A percentile compares a stretch with the other conserved stretches of the same genome.
phyloP scores from a whole-genome alignment of 1,140 invertebrate genomes.

The Gonioctena quinquepunctata region DNA sequence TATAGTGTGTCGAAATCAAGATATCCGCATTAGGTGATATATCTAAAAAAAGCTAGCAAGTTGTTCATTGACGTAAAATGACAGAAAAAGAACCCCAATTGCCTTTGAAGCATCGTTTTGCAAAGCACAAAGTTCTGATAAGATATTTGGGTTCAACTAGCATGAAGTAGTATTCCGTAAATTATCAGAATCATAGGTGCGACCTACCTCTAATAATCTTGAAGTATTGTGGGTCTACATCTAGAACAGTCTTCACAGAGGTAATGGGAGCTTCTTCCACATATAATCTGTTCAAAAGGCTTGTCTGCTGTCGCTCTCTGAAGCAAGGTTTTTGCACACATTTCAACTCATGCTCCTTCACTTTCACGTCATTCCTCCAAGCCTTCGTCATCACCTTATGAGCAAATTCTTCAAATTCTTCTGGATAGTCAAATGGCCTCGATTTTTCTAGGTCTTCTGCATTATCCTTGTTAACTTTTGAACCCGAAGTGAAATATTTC shows the following conservation, averaged over 20 bases:
- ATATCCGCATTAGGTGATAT: no score
- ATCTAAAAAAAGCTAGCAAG: no score
- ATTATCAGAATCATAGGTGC: no score
- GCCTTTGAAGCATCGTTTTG: no score
- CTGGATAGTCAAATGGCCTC: conserved; percentile 47
- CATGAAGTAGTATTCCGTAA: no score
- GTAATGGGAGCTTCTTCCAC: conserved; percentile 41
- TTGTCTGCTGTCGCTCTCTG: conserved; percentile 34
- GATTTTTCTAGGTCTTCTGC: conserved; percentile 42
- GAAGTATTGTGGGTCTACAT: conserved; percentile 67
- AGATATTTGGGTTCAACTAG: no score
- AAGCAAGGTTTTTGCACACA: conserved; percentile 41
- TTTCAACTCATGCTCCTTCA: conserved; percentile 42
- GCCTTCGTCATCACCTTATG: conserved; percentile 48
- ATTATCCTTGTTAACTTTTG: conserved; percentile 35
- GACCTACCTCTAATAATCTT: conserved; percentile 59
- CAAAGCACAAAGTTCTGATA: no score
- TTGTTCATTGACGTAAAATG: no score
- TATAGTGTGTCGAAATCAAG: no score
- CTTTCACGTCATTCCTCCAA: conserved; percentile 42
- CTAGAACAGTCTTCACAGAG: conserved; percentile 57
- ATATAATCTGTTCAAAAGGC: conserved; percentile 52
- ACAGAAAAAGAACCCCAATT: no score
- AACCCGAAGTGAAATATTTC: conserved; percentile 47
- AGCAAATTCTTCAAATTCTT: conserved; percentile 47